Evolutionary conservation across 2,113 vertebrate species (phyloP).

Genomic region (Microtus pennsylvanicus): DNA sequence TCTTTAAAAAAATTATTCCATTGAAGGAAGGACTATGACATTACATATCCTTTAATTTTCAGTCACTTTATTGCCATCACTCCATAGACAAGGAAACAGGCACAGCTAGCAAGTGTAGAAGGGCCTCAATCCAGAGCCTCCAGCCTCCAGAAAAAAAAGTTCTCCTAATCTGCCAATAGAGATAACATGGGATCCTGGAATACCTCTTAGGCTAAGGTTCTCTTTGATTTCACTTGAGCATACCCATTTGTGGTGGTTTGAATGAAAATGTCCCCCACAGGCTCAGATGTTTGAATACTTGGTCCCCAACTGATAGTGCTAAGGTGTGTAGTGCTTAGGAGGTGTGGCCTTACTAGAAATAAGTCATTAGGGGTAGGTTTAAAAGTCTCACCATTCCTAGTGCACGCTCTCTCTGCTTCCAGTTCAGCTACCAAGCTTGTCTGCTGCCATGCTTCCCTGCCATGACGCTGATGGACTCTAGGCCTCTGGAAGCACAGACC

Average conservation of each 20-base stretch:
- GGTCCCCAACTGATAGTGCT: background rate
- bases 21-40: background rate
- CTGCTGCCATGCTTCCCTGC: background rate
- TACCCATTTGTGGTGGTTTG: background rate
- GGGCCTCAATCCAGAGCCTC: background rate
- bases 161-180: background rate
- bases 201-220: background rate
- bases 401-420: background rate
- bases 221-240: background rate
- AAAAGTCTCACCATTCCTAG: background rate
- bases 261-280: background rate
- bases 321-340: background rate
- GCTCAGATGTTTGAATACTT: background rate
- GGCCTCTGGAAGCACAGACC: background rate
- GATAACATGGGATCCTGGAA: background rate
- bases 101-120: background rate
- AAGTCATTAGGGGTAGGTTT: background rate
- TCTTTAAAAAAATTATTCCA: background rate
- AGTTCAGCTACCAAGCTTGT: background rate
- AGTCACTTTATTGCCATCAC: background rate
- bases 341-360: background rate
- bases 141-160: background rate
- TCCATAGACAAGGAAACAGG: background rate
- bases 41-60: background rate
- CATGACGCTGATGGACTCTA: background rate